Evolutionary conservation across 1,140 invertebrate genomes (phyloP).

Genomic region (Hermetia illucens): DNA sequence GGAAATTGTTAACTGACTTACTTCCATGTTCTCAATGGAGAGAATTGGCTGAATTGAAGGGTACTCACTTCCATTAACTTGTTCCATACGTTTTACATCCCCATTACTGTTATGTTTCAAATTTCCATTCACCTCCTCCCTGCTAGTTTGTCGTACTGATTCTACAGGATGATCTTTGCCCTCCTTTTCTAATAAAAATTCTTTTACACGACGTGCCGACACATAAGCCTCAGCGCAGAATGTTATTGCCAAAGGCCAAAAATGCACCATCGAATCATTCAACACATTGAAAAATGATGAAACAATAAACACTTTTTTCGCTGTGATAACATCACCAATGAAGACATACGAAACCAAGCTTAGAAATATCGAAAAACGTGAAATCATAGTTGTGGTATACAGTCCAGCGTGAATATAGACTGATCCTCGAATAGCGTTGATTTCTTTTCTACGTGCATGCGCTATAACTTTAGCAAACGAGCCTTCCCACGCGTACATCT

Average conservation of each 20-base stretch:
- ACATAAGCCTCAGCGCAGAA: constrained; percentile 42
- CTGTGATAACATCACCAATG: constrained; percentile 43
- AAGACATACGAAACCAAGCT: constrained; percentile 65
- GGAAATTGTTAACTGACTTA: no score
- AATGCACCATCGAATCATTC: constrained; percentile 55
- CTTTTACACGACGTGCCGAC: constrained; percentile 51
- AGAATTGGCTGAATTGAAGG: no score
- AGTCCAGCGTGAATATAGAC: constrained; percentile 23
- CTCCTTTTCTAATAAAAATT: constrained; percentile 32
- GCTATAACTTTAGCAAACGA: constrained; percentile 58
- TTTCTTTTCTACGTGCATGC: constrained; percentile 39
- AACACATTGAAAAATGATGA: constrained; percentile 59
- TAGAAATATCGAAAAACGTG: constrained; percentile 63
- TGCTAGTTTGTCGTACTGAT: no score
- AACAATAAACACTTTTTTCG: constrained; percentile 61
- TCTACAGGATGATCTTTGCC: no score
- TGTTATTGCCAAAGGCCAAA: constrained; percentile 51
- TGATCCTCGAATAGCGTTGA: constrained; percentile 42
- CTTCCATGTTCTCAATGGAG: not conserved
- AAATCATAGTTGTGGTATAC: constrained; percentile 41
- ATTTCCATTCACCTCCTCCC: not conserved
- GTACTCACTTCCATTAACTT: no score
- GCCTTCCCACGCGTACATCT: constrained; percentile 86
- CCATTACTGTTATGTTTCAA: no score
- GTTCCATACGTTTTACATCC: no score